Base-by-base conservation (phyloP, 2,888 invertebrate species). In the Andrena fulva region DNA sequence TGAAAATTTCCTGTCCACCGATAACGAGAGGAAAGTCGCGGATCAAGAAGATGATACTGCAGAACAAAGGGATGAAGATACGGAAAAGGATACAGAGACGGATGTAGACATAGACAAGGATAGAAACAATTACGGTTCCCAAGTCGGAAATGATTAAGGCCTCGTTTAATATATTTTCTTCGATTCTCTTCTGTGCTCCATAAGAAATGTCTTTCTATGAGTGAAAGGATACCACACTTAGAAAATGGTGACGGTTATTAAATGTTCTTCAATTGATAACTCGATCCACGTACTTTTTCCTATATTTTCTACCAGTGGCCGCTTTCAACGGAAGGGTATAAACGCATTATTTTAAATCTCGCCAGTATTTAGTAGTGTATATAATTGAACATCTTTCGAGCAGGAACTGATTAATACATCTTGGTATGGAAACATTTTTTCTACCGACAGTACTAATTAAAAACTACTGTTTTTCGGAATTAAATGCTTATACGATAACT, bases 91-190 rank as follows among this genome's bases (percentile, higher is more conserved):
- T 7, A 24, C 27, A 24, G 66, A 71, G n/a, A 77, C 42, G 16
- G 77, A 80, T 29, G 87, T 82, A 60, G 90, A 90, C 12, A 16
- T n/a, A 29, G 52, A 69, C 31, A 80, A 67, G 27, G 59, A 70
- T 62, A 89, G 85, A 63, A 89, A 90, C 31, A 87, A 83, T 69
- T 89, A 86, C 50, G 85, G 83, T 42, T 88, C 85, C 52, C 89
- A 89, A 52, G 87, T 87, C 5, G 90, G 89, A 68, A 90, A 90
- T 16, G 89, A 89, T 33, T 87, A 89, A 42, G 89, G 89, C 50
- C 82, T 85, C 35, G 79, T 84, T 84, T 87, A 86, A 80, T 70
- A 62, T 31, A 66, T 64, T 42, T 27, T n/a, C 35, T 10, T 42
- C 31, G 35, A 42, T 24, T 42, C 12, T 29, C 31, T 66, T 8